Conservation (phyloP, 2,888 invertebrate species). For the Parapristionchus giblindavisi region DNA sequence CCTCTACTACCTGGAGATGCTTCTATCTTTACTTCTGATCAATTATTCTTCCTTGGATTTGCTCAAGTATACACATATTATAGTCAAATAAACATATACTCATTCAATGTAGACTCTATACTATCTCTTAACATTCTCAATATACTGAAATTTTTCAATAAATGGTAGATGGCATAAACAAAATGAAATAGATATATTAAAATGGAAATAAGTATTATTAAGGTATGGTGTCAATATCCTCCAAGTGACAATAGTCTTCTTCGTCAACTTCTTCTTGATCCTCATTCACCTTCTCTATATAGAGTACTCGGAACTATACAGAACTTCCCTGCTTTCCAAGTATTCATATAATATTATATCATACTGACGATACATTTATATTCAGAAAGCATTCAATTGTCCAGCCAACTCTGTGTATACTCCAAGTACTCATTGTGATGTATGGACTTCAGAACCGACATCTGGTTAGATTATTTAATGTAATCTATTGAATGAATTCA, state of each 20-base stretch:
- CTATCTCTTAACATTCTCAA: neutral
- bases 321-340: conserved; percentile 67
- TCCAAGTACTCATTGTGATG: conserved; percentile 59
- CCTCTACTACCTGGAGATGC: conserved; percentile 58
- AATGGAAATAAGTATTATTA: neutral
- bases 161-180: neutral
- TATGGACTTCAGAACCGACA: conserved; percentile 57
- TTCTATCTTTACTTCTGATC: conserved; percentile 61
- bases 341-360: neutral
- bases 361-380: too few relatives aligned
- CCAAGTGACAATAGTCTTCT: conserved; percentile 44
- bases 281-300: conserved; percentile 62
- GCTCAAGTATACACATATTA: conserved; percentile 46
- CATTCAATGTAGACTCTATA: neutral
- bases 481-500: neutral
- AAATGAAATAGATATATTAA: too few relatives aligned
- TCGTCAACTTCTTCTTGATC: conserved; percentile 58
- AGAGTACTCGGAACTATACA: conserved; percentile 61
- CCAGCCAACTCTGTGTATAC: conserved; percentile 56
- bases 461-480: conserved; percentile 5
- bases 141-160: neutral
- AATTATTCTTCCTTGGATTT: conserved; percentile 66
- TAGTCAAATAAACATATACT: neutral
- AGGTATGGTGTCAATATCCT: conserved; percentile 61
- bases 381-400: conserved; percentile 62